Conservation (phyloP, 2,888 invertebrate genomes). For the Acanthosepion pharaonis region DNA sequence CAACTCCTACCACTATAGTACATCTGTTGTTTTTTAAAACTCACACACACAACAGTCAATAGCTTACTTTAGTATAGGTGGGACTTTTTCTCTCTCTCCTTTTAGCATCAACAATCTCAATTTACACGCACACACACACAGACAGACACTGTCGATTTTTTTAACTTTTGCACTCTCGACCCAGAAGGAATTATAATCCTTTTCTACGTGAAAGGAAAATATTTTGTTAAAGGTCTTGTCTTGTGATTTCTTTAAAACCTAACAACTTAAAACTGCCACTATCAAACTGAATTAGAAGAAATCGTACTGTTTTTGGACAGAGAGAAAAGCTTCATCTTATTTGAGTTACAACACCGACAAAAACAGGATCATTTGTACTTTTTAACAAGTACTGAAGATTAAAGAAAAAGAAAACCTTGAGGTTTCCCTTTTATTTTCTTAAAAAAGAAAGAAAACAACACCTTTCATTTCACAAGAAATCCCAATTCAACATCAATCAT, state of each 20-base stretch:
- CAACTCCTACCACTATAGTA: neutral
- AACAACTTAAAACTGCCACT: too few species aligned
- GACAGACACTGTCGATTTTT: neutral
- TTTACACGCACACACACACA: neutral
- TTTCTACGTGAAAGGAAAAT: neutral
- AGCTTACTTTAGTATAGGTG: neutral
- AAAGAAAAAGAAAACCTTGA: neutral
- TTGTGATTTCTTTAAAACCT: neutral
- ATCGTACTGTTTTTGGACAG: too few species aligned
- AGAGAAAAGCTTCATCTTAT: too few species aligned
- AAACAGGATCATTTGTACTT: neutral
- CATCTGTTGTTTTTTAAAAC: neutral
- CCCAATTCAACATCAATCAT: slow-evolving; percentile 54
- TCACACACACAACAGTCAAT: neutral
- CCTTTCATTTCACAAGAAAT: neutral
- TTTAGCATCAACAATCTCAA: slow-evolving; percentile 14
- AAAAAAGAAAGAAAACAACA: neutral
- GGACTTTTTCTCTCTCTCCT: slow-evolving; percentile 42
- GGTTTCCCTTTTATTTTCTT: neutral
- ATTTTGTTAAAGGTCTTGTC: neutral
- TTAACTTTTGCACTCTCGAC: neutral
- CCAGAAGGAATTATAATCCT: neutral
- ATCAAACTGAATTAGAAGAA: too few species aligned
- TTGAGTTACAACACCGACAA: neutral
- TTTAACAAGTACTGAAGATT: too few species aligned